Percentiles rank a stretch among this genome's conserved stretches.
phyloP scores from a whole-genome alignment of 2,113 vertebrate genomes.

The Acrocephalus arundinaceus region DNA sequence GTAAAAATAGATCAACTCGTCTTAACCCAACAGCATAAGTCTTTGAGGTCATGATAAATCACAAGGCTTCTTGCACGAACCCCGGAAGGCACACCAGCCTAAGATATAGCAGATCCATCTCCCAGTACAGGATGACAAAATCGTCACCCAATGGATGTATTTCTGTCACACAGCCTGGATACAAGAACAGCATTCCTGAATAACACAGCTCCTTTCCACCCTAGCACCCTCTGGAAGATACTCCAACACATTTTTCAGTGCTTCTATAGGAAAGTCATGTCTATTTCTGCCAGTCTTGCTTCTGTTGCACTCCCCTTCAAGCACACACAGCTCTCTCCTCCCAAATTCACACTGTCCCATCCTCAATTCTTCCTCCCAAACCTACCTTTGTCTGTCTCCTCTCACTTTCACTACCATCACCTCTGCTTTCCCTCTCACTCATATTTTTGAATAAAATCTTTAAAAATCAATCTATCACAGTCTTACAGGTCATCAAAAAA shows the following conservation, averaged over 20 bases:
- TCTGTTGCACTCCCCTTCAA: background rate
- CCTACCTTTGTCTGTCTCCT: background rate
- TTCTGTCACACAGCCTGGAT: background rate
- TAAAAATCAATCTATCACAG: background rate
- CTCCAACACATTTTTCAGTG: background rate
- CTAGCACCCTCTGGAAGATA: constrained; percentile 4
- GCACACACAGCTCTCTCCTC: background rate
- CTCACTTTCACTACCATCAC: background rate
- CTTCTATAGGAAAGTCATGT: background rate
- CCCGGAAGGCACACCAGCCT: background rate
- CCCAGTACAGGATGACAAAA: background rate
- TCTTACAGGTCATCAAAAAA: background rate
- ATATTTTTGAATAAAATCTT: background rate
- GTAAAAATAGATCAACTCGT: constrained; percentile 45
- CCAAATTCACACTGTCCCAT: background rate
- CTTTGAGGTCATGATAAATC: constrained; percentile 26
- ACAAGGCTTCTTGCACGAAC: background rate
- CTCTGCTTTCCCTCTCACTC: background rate
- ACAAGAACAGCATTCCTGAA: background rate
- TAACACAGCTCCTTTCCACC: background rate
- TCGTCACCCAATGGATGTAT: background rate
- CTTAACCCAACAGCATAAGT: background rate
- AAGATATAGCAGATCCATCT: background rate
- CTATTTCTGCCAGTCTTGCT: background rate
- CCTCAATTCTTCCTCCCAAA: background rate